Evolutionary conservation across 1,140 invertebrate species (phyloP), one percentile per base, ranked within the genome.

Genomic region (Drosophila takahashii): DNA sequence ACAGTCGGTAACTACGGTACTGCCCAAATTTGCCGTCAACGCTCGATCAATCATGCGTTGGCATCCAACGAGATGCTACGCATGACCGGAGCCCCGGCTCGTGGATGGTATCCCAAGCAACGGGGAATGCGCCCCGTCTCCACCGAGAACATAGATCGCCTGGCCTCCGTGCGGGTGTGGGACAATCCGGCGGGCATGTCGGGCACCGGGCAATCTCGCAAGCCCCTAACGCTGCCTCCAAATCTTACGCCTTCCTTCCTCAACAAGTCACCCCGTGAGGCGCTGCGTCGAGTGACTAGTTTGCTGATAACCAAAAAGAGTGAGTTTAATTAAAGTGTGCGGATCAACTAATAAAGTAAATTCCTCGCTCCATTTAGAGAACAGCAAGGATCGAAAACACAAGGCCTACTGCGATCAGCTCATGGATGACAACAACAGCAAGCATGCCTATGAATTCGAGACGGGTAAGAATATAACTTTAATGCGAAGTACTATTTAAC

Each of bases 211-310:
- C 85, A 90, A 37, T 92, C 93, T 1, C 92, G 94, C 26, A 97
- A 97, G 89, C 96, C 96, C 1, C 92, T 96, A 34, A 97, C 96
- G 15, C 93, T 97, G 67, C 96, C 96, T 26, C 96, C 96, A 47
- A 97, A 97, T 93, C 93, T 97, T 77, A 96, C 96, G 61, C 95
- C 95, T 75, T 97, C 96, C 92, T 97, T 97, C 93, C 96, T 97
- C 93, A 95, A 96, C 87, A 96, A 96, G 93, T 97, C 96, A 70
- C 96, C 96, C 34, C 94, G 96, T 81, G 96, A 97, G 92, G 96
- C 96, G 44, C 93, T 97, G 62, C 94, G 96, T 87, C 95, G 96
- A 92, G 96, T 97, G 80, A 97, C 96, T 90, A 97, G 96, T 94
- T 95, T 97, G 92, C 94, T 97, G 91, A 97, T 97, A 92, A 94